A percentile compares a stretch with the other conserved stretches of the same genome.
Evolutionary conservation across 2,797 vertebrate genomes (phyloP).

Genomic region (Pampus argenteus): DNA sequence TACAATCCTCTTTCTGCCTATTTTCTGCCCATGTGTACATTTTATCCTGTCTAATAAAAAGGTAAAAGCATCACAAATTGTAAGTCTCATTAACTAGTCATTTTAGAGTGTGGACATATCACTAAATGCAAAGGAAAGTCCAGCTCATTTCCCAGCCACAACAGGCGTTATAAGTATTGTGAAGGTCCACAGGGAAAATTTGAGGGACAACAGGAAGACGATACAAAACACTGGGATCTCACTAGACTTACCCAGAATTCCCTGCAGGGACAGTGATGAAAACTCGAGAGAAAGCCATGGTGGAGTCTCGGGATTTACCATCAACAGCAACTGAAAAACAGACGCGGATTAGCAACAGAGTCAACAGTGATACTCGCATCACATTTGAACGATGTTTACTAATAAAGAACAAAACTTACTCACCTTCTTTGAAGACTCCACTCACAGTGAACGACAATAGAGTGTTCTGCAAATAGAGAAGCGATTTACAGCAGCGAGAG

Average conservation of each 20-base stretch:
- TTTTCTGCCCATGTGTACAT: not conserved
- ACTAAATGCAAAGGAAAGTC: not conserved
- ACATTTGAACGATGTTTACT: not conserved
- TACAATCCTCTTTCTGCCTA: not conserved
- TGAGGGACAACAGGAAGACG: slow-evolving; percentile 11
- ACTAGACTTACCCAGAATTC: slow-evolving; percentile 85
- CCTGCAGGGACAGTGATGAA: slow-evolving; percentile 92
- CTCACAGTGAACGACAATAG: slow-evolving; percentile 91
- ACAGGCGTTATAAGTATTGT: not conserved
- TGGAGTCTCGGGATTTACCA: slow-evolving; percentile 86
- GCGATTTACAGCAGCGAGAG: not conserved
- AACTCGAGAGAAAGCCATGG: slow-evolving; percentile 91
- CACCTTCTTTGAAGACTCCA: slow-evolving; percentile 94
- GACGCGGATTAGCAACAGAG: slow-evolving; percentile 6
- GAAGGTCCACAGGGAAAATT: not conserved
- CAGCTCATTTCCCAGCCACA: not conserved
- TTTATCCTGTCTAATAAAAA: not conserved
- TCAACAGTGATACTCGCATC: not conserved
- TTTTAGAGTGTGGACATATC: not conserved
- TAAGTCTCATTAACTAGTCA: not conserved
- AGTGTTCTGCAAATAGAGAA: slow-evolving; percentile 83
- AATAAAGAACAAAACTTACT: slow-evolving; percentile 35
- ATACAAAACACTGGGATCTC: slow-evolving; percentile 19
- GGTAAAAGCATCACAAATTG: not conserved
- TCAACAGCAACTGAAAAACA: slow-evolving; percentile 84